Conservation (phyloP, 2,113 vertebrate genomes). For the Azemiops feae region DNA sequence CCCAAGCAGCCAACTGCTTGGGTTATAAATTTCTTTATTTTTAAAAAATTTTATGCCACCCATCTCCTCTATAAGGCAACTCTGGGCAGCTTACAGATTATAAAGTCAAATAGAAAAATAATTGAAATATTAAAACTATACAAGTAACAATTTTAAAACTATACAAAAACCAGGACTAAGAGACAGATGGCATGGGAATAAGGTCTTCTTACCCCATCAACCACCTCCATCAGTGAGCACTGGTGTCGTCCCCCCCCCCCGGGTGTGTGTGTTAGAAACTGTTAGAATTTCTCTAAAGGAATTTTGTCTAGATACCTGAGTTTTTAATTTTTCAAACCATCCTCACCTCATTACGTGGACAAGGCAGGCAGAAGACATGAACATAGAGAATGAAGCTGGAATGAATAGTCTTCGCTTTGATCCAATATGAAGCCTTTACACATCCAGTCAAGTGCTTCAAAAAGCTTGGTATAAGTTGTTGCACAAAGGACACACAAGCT, state of each 20-base stretch:
- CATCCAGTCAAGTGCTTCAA: neutral
- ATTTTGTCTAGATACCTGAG: neutral
- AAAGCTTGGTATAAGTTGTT: neutral
- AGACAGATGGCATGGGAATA: neutral
- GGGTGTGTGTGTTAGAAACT: neutral
- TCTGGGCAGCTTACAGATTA: neutral
- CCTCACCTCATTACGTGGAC: neutral
- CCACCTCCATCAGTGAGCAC: neutral
- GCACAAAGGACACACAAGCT: neutral
- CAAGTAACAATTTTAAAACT: neutral
- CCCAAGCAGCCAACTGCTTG: no score
- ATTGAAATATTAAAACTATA: neutral
- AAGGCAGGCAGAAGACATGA: neutral
- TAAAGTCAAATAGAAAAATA: neutral
- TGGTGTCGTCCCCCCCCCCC: fast-evolving
- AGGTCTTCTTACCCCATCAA: neutral
- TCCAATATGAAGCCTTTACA: neutral
- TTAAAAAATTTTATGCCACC: neutral
- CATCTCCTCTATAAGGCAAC: neutral
- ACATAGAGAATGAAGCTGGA: neutral
- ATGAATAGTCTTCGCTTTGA: neutral
- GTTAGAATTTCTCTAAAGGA: neutral
- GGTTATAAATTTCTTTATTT: neutral
- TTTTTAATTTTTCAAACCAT: neutral
- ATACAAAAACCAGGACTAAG: neutral